These are phyloP conservation scores for Thunnus albacares DNA, from an alignment of 2,797 vertebrate species.

Conservation along the genomic window DNA sequence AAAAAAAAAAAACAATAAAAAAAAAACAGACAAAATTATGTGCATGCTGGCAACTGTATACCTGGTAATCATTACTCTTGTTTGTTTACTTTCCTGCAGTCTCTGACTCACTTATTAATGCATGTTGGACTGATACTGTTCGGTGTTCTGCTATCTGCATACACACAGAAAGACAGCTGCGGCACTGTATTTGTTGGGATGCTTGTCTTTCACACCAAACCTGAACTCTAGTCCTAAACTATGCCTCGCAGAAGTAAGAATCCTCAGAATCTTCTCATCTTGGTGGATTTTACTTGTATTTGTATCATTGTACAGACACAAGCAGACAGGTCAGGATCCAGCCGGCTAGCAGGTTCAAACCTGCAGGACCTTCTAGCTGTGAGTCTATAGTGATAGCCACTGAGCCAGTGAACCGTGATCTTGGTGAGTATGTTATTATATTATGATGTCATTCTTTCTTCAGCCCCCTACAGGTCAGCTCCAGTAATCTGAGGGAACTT, in stretches of 20 bases:
- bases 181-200: neutral
- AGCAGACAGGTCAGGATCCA: too few species aligned
- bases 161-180: neutral
- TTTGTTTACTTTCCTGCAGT: conserved; percentile 13
- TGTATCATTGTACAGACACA: neutral
- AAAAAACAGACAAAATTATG: neutral
- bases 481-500: too few species aligned
- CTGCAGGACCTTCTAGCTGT: neutral
- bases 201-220: neutral
- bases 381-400: neutral
- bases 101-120: neutral
- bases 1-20: neutral
- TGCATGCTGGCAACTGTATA: neutral
- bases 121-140: neutral
- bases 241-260: too few species aligned
- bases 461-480: neutral
- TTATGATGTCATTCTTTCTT: neutral
- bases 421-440: neutral
- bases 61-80: neutral
- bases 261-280: neutral
- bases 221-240: neutral
- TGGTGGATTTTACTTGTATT: neutral
- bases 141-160: neutral
- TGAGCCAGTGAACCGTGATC: neutral
- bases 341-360: neutral